Evolutionary conservation across 1,140 invertebrate species (phyloP).

Genomic region (Sminthurinus signatus): DNA sequence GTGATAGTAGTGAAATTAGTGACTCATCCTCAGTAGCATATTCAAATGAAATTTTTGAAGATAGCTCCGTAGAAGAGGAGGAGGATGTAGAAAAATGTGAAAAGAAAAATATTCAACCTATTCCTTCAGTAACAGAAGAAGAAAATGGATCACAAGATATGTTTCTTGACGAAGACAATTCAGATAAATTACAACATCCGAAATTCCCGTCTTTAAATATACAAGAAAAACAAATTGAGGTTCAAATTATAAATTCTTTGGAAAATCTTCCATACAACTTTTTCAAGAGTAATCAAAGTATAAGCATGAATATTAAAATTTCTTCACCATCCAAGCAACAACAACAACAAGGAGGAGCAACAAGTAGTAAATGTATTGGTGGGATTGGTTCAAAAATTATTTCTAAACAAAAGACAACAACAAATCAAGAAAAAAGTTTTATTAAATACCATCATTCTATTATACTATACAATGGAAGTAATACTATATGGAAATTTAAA

Average conservation of each 20-base stretch:
- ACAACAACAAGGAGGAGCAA: neutral
- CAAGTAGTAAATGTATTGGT: too few species aligned
- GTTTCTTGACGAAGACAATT: too few species aligned
- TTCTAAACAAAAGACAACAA: slow-evolving; percentile 2
- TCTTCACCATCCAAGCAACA: neutral
- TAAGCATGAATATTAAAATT: slow-evolving; percentile 22
- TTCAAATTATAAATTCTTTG: slow-evolving; percentile 3
- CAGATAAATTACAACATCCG: too few species aligned
- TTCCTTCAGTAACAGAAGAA: too few species aligned
- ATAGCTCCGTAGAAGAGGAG: slow-evolving; percentile 14
- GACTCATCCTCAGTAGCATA: too few species aligned
- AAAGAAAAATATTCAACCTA: too few species aligned
- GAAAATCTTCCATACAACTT: slow-evolving; percentile 8
- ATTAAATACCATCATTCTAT: too few species aligned
- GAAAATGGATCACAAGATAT: neutral
- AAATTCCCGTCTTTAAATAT: neutral
- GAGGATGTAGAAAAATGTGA: neutral
- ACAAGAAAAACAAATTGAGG: slow-evolving; percentile 7
- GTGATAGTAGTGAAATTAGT: neutral
- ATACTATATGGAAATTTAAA: slow-evolving; percentile 23
- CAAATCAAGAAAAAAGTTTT: neutral
- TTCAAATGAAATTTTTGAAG: slow-evolving; percentile 16
- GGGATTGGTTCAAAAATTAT: slow-evolving; percentile 51
- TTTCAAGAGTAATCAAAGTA: neutral
- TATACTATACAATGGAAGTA: slow-evolving; percentile 31